Evolutionary conservation across 2,888 invertebrate species (phyloP), one percentile per base, ranked within the genome.

Genomic region (Tachina fera): DNA sequence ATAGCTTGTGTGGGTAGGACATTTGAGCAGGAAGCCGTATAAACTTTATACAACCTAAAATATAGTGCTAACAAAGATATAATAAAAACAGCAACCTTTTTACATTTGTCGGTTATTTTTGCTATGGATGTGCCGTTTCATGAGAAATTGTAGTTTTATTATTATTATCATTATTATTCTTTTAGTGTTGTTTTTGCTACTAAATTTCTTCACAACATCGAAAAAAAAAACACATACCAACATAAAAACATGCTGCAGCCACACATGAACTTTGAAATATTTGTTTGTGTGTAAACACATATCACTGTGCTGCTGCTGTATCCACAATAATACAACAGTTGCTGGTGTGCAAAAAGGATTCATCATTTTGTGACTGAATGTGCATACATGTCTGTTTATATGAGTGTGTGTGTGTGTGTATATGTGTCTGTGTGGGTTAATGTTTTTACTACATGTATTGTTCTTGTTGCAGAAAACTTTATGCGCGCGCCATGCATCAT

Each of bases 401-500:
- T 13, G 1, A 47, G 49, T 51, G 9, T 41, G n/a, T 63, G 56
- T n/a, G n/a, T 31, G n/a, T 63, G 56, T n/a, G 19, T 31, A 31
- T 0, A 31, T 65, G 39, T 51, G 61, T 60, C 31, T 39, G 19
- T 65, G 47, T 75, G 47, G 45, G 65, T 56, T 19, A 39, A n/a
- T 78, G 65, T 51, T 74, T 67, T 53, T 78, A 47, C 65, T 53
- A 65, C 56, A 72, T 77, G 70, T 65, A 74, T 82, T 68, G 82
- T 84, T 79, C 67, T 72, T 79, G 51, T 83, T 83, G 87, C 88
- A 88, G 90, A 89, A 31, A 31, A 87, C 77, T 87, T 88, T 89
- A 72, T 84, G 82, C 78, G 82, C 84, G 90, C 88, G 89, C 90
- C 90, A 90, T 90, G 90, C 91, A 90, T 90, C 90, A 90, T 90